These are phyloP conservation scores for Cremastinae sp. DNA, from an alignment of 2,888 invertebrate species.

Conservation along the genomic window DNA sequence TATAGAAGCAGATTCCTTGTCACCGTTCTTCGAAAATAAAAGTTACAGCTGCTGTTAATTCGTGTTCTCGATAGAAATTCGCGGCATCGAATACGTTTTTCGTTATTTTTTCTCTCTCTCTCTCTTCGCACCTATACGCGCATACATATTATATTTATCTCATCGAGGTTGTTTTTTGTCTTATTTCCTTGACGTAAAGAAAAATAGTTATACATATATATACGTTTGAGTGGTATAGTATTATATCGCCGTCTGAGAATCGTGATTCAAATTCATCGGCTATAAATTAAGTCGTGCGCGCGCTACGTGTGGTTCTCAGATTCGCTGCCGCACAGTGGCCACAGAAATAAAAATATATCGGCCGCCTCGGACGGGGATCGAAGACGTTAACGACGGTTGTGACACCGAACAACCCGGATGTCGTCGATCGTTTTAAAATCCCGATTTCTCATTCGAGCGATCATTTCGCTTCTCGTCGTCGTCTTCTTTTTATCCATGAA, in stretches of 20 bases:
- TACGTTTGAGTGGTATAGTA: not conserved
- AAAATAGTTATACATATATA: not conserved
- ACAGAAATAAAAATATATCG: conserved; percentile 49
- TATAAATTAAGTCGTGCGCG: conserved; percentile 42
- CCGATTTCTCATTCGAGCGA: conserved; percentile 44
- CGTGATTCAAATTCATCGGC: conserved; percentile 38
- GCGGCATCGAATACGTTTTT: not conserved
- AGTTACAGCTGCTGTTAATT: not conserved
- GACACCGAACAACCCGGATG: conserved; percentile 44
- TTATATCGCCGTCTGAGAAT: conserved; percentile 25
- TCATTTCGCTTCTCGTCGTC: conserved; percentile 11
- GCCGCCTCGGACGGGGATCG: conserved; percentile 30
- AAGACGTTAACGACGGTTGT: conserved; percentile 51
- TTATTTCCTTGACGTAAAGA: not conserved
- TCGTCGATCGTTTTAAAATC: conserved; percentile 51
- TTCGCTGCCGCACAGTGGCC: conserved; percentile 42
- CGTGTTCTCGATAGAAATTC: conserved; percentile 1
- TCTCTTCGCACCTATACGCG: too few species aligned
- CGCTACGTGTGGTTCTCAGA: conserved; percentile 22
- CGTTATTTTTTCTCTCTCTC: not conserved
- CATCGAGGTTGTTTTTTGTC: conserved; percentile 20
- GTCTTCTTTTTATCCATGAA: not conserved
- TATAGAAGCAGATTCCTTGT: not conserved
- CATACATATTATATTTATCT: too few species aligned
- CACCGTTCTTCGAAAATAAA: not conserved